phyloP scores from a whole-genome alignment of 1,140 invertebrate species.

The Trichomalopsis sarcophagae region DNA sequence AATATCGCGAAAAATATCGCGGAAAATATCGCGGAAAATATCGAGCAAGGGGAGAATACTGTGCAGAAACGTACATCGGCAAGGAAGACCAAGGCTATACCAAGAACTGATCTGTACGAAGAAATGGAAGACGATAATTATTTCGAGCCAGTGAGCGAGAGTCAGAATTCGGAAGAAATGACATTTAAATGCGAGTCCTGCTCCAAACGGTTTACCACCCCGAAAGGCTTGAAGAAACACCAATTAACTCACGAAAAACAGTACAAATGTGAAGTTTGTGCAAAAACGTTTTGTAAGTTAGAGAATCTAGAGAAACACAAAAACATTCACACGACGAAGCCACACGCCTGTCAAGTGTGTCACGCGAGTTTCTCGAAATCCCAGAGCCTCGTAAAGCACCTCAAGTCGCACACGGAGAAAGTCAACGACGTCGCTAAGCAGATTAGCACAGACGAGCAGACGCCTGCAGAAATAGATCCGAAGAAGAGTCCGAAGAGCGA shows the following conservation, averaged over 20 bases:
- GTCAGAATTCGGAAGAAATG: slow-evolving; percentile 58
- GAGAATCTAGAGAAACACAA: slow-evolving; percentile 69
- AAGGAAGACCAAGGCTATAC: slow-evolving; percentile 62
- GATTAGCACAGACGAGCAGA: slow-evolving; percentile 56
- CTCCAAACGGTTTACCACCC: slow-evolving; percentile 65
- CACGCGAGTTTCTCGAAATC: slow-evolving; percentile 65
- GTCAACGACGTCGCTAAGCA: slow-evolving; percentile 60
- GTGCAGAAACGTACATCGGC: slow-evolving; percentile 61
- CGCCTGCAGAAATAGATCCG: slow-evolving; percentile 45
- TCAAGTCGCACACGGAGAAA: slow-evolving; percentile 64
- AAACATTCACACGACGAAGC: slow-evolving; percentile 64
- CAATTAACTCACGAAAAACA: slow-evolving; percentile 68
- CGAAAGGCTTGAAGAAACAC: slow-evolving; percentile 71
- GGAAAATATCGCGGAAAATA: not conserved
- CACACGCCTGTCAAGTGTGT: slow-evolving; percentile 66
- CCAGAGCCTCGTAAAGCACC: slow-evolving; percentile 62
- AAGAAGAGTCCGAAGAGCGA: slow-evolving; percentile 57
- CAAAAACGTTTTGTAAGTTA: slow-evolving; percentile 68
- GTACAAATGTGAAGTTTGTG: slow-evolving; percentile 66
- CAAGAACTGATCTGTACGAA: slow-evolving; percentile 56
- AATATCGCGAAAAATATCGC: too few species aligned
- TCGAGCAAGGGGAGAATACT: slow-evolving; percentile 48
- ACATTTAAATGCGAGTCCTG: slow-evolving; percentile 70
- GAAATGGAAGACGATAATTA: slow-evolving; percentile 64
- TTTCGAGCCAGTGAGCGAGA: slow-evolving; percentile 57